Percentiles rank a stretch among this genome's conserved stretches.
phyloP scores from a whole-genome alignment of 2,888 invertebrate genomes.

The Cephus pygmeus region DNA sequence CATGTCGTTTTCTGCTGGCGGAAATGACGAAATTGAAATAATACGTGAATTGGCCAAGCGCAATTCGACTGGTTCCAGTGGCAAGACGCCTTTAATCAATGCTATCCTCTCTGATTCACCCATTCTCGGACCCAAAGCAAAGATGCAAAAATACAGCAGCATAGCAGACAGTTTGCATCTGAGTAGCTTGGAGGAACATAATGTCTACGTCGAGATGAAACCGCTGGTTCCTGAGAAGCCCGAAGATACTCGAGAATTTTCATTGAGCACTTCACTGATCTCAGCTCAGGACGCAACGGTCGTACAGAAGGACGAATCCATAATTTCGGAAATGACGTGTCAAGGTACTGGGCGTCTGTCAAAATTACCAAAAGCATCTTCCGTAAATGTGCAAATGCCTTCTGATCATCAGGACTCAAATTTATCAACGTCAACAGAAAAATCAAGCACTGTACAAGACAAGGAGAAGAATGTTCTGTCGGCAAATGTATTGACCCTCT shows the following conservation, averaged over 20 bases:
- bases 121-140: constrained; percentile 45
- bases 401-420: background rate
- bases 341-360: background rate
- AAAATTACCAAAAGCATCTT: background rate
- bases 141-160: constrained; percentile 32
- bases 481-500: background rate
- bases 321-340: background rate
- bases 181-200: constrained; percentile 40
- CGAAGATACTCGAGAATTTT: constrained; percentile 28
- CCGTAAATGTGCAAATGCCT: background rate
- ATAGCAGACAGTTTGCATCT: constrained; percentile 18
- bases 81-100: constrained; percentile 51
- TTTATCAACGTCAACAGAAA: constrained; percentile 2
- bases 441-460: background rate
- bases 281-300: background rate
- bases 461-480: background rate
- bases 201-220: constrained; percentile 56
- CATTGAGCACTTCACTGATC: background rate
- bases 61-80: constrained; percentile 40
- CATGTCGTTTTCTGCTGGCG: background rate
- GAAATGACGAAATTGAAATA: constrained; percentile 13
- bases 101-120: constrained; percentile 56
- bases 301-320: background rate
- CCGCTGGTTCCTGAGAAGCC: constrained; percentile 41
- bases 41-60: constrained; percentile 43